Percentiles rank a stretch among this genome's conserved stretches.
Conservation (phyloP, 2,113 vertebrate species). For the Equus przewalskii region DNA sequence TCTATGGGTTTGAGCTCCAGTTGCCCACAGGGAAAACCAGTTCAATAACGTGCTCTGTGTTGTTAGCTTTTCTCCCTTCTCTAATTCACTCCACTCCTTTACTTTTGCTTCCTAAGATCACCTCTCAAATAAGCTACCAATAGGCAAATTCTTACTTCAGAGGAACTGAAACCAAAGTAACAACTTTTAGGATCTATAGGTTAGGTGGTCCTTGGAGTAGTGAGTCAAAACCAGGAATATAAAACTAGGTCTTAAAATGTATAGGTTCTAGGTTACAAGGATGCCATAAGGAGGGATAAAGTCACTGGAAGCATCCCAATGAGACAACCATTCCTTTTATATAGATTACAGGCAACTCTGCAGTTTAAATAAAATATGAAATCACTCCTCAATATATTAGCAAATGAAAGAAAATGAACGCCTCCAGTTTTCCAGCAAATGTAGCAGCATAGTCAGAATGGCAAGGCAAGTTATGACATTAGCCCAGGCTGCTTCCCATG, state of each 20-base stretch:
- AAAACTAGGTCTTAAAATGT: background rate
- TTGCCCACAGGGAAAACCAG: background rate
- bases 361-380: slow-evolving; percentile 29
- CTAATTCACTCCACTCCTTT: background rate
- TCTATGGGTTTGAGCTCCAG: background rate
- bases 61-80: background rate
- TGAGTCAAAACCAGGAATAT: background rate
- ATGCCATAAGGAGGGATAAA: background rate
- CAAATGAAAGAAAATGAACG: slow-evolving; percentile 41
- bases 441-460: background rate
- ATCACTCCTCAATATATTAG: background rate
- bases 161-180: background rate
- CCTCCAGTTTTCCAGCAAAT: background rate
- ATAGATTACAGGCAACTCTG: background rate
- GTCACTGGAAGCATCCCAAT: background rate
- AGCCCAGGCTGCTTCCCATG: background rate
- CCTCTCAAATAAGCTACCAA: background rate
- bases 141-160: background rate
- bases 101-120: background rate
- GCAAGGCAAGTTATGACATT: slow-evolving; percentile 4
- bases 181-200: background rate
- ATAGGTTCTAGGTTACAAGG: background rate
- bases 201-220: background rate
- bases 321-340: background rate
- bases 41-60: background rate